Base-by-base conservation (phyloP, 2,888 invertebrate species). In the Punctoribates punctum region DNA sequence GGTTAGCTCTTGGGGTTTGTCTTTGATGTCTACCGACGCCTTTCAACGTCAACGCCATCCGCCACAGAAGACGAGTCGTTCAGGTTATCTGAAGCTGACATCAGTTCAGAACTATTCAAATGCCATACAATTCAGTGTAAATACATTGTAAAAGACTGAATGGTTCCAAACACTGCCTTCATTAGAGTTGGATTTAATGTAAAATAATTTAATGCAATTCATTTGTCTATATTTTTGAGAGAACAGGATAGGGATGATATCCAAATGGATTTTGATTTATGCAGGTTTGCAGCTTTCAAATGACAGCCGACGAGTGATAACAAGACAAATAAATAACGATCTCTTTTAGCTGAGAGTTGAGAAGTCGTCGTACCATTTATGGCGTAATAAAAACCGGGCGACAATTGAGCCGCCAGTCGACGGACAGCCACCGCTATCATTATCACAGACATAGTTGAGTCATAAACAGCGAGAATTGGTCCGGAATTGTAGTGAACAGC, bases 311-410 rank as follows among this genome's bases (percentile, higher is more conserved):
- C 57, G 57, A 57, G 57, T 57, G 57, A 57, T 57, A 57, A 57
- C 57, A 57, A 57, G 23, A 57, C 57, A 57, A 57, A 57, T 57
- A 57, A 57, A 57, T 57, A 57, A 57, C 57, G 57, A 57, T 57
- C 57, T 57, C 9, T 57, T 57, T 57, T 57, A 57, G 57, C 57
- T 57, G 57, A 23, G n/a, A 25, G 20, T 57, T 57, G 57, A 23
- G 57, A 57, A 57, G 57, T 57, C 23, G 25, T 57, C 57, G 20
- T 23, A 70, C 42, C 70, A 70, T 70, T 70, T 70, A 70, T 70
- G 70, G 42, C 29, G 42, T 70, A 70, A 70, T 70, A 70, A 70
- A 70, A 46, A 34, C 34, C 62, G 70, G 65, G 65, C 42, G 70
- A 70, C 70, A 70, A 70, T 70, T 70, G 6, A 38, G 34, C 34